Percentiles rank a stretch among this genome's conserved stretches.
These are phyloP conservation scores for Urosaurus nigricauda DNA, from an alignment of 2,797 vertebrate species.

Conservation along the genomic window DNA sequence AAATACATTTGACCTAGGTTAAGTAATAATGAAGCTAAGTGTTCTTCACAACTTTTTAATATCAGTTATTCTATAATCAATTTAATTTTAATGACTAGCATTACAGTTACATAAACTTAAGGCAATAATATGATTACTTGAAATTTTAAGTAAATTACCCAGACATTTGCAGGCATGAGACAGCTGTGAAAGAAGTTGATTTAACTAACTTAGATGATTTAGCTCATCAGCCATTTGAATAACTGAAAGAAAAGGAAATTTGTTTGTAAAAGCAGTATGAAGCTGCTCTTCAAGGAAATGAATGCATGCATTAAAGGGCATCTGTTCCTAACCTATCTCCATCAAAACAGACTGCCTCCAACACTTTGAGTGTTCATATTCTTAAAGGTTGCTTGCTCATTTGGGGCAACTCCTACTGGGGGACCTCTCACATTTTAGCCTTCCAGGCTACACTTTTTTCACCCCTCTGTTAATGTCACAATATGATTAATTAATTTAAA, in stretches of 20 bases:
- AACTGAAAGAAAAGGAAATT: conserved; percentile 26
- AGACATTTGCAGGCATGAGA: conserved; percentile 16
- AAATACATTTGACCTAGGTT: conserved; percentile 16
- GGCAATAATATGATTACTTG: conserved; percentile 12
- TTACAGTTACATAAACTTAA: background rate
- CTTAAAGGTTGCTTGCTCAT: background rate
- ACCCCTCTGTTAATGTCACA: too few relatives aligned
- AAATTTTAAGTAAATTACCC: conserved; percentile 42
- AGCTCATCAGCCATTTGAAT: conserved; percentile 23
- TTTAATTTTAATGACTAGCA: conserved; percentile 40
- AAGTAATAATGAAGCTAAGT: conserved; percentile 20
- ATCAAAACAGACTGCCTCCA: background rate
- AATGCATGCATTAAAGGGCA: background rate
- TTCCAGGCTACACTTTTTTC: too few relatives aligned
- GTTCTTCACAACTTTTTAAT: conserved; percentile 29
- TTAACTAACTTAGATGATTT: conserved; percentile 3
- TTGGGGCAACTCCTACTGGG: too few relatives aligned
- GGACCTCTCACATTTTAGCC: too few relatives aligned
- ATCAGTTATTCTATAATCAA: conserved; percentile 14
- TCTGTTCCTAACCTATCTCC: background rate
- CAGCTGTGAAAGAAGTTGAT: background rate
- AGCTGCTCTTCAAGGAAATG: background rate
- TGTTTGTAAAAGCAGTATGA: background rate
- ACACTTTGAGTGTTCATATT: background rate
- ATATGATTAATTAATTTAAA: too few relatives aligned